These are phyloP conservation scores for Globicephala melas DNA, from an alignment of 2,113 vertebrate species.

Conservation along the genomic window DNA sequence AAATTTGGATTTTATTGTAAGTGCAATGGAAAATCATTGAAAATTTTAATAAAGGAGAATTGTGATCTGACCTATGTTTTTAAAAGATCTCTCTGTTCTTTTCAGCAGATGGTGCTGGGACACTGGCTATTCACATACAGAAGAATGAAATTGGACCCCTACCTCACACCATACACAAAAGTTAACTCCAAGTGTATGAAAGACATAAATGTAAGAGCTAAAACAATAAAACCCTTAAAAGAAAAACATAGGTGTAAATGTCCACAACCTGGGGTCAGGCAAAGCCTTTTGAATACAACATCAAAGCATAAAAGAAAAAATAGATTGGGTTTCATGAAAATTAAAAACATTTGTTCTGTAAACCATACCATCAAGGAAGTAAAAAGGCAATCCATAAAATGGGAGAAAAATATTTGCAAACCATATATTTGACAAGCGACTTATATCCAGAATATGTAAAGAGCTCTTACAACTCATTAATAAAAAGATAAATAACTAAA, in stretches of 20 bases:
- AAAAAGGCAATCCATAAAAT: neutral
- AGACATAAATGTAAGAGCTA: neutral
- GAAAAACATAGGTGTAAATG: neutral
- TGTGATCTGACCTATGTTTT: neutral
- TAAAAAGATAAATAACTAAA: neutral
- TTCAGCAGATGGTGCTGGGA: neutral
- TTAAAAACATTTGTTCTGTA: neutral
- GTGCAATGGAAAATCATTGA: neutral
- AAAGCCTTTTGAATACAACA: neutral
- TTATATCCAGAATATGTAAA: neutral
- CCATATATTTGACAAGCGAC: neutral
- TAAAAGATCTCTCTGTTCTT: neutral
- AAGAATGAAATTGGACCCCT: neutral
- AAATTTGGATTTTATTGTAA: neutral
- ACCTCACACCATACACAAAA: neutral
- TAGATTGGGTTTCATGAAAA: neutral
- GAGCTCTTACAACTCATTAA: neutral
- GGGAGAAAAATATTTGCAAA: neutral
- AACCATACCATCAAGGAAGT: neutral
- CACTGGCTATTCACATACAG: neutral
- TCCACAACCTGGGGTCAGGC: neutral
- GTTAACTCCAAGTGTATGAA: slow-evolving; percentile 13
- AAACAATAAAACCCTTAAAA: neutral
- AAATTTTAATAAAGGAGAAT: neutral
- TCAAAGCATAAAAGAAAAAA: slow-evolving; percentile 15